These are phyloP conservation scores for Zaprionus davidi DNA, from an alignment of 1,140 invertebrate species.

Conservation along the genomic window DNA sequence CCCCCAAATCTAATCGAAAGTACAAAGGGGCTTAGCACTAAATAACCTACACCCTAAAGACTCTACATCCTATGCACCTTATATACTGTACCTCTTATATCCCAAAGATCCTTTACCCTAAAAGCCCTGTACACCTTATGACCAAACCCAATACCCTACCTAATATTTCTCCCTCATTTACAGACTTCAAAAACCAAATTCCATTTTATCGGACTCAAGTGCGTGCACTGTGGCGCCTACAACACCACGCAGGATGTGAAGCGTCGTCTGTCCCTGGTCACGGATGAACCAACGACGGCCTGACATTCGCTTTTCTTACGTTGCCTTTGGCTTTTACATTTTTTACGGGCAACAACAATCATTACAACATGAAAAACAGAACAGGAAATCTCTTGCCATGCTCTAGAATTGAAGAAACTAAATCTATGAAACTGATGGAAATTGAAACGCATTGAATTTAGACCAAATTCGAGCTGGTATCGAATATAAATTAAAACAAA, in stretches of 20 bases:
- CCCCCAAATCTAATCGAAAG: too few relatives aligned
- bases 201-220: conserved; percentile 94
- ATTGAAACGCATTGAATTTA: conserved; percentile 80
- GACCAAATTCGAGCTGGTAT: conserved; percentile 83
- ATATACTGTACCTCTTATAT: too few relatives aligned
- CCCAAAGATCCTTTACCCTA: too few relatives aligned
- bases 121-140: too few relatives aligned
- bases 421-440: conserved; percentile 65
- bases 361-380: conserved; percentile 55
- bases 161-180: conserved; percentile 61
- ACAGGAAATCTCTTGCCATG: conserved; percentile 81
- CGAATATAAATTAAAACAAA: conserved; percentile 61
- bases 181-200: conserved; percentile 92
- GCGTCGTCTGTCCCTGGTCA: conserved; percentile 74
- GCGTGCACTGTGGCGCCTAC: conserved; percentile 92
- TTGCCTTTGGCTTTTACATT: not conserved
- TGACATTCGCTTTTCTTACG: conserved; percentile 52
- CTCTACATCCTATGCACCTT: not conserved
- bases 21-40: too few relatives aligned
- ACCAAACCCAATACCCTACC: too few relatives aligned
- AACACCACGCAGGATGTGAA: conserved; percentile 90
- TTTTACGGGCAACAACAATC: not conserved
- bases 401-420: conserved; percentile 60
- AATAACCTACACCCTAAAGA: too few relatives aligned
- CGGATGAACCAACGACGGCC: conserved; percentile 79